Conservation (phyloP, 2,797 vertebrate species). For the Nothura maculosa region DNA sequence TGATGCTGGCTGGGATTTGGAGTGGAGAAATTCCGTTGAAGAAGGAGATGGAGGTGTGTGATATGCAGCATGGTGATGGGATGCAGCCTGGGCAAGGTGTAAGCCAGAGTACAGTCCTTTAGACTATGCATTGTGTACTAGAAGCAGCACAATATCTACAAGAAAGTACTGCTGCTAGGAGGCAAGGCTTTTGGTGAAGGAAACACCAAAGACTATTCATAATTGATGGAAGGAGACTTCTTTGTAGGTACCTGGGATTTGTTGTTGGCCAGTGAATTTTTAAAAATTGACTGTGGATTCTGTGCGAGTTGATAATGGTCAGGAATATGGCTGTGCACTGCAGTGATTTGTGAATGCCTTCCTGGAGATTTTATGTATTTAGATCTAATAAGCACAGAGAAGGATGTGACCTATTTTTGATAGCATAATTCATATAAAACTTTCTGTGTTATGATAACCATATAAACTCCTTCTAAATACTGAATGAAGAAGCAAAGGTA, state of each 20-base stretch:
- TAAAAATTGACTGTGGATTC: background rate
- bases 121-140: background rate
- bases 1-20: background rate
- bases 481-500: background rate
- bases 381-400: background rate
- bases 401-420: background rate
- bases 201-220: background rate
- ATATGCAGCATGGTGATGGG: background rate
- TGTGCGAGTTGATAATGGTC: background rate
- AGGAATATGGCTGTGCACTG: background rate
- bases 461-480: background rate
- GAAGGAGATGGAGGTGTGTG: background rate
- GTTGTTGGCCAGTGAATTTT: background rate
- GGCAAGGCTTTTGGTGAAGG: background rate
- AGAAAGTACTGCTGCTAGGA: background rate
- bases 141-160: background rate
- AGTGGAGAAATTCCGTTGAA: background rate
- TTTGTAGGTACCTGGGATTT: background rate
- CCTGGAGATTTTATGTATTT: background rate
- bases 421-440: background rate
- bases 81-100: background rate
- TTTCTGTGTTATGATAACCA: background rate
- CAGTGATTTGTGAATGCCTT: background rate
- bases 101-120: background rate
- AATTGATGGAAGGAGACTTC: background rate